Evolutionary conservation across 23 tunicate species (phyloP), one percentile per base, ranked within the genome.

Genomic region (Botrylloides violaceus): DNA sequence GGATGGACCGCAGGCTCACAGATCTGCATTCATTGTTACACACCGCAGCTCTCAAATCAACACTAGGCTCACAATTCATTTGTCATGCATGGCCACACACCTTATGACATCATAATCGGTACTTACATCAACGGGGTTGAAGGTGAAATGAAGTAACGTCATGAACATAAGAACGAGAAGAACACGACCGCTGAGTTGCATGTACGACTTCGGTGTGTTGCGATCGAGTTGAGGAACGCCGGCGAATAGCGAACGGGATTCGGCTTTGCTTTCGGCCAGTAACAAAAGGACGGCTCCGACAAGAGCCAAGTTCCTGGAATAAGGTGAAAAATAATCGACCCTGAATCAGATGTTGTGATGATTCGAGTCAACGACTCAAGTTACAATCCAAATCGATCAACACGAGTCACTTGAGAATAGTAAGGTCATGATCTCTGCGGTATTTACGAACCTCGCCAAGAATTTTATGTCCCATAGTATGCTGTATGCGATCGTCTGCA

Each of bases 121-220:
- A 90, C 97, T 83, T 70, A 90, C 97, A 70, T 95, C 95, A 32
- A 82, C 43, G 18, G 99, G 95, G 73, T 80, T 82, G 48, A 84
- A 72, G 22, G 95, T 84, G 35, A 95, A 95, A 39, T 95, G 96
- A 20, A 95, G 81, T 2, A 95, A 82, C 0, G 99, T 95, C 86
- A 87, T 82, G 76, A 95, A 95, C 99, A 95, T 95, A 12, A 95
- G 72, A 34, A 95, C 89, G 21, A 95, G 84, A 32, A 95, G 79
- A 28, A 95, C 85, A n/a, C 99, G 83, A 2, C 99, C 99, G 73
- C 96, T 80, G 61, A 95, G 99, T 58, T 95, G 99, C 65, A 95
- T 70, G 77, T 95, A 95, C 3, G 95, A 81, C 72, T 92, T 84
- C 34, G 98, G 87, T 34, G 96, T 82, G 77, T 84, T 90, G 25